These are phyloP conservation scores for Mesembrinibis cayennensis DNA, from an alignment of 2,113 vertebrate species.

Conservation along the genomic window DNA sequence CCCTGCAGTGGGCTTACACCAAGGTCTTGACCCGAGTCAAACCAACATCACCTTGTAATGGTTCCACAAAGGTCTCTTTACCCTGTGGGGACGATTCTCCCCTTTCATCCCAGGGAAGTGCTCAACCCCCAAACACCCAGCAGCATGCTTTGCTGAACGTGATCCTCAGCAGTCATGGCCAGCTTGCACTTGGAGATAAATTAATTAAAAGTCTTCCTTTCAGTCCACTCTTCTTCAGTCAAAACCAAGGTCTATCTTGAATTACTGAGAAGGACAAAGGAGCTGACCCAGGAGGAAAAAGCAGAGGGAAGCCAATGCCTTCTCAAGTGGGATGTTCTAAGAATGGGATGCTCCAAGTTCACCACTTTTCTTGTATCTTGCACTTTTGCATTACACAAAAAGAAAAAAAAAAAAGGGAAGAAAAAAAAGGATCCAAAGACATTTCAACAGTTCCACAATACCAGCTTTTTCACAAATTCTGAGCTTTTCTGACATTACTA, in stretches of 20 bases:
- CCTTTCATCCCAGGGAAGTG: not conserved
- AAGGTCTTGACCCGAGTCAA: not conserved
- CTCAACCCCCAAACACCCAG: not conserved
- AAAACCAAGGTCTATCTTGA: not conserved
- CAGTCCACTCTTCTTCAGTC: not conserved
- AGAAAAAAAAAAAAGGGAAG: fast-evolving
- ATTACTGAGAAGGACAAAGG: not conserved
- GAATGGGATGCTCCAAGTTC: not conserved
- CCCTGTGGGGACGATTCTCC: not conserved
- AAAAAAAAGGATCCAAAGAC: not conserved
- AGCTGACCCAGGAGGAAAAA: not conserved
- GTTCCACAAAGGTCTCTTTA: not conserved
- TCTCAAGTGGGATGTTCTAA: not conserved
- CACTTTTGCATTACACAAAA: not conserved
- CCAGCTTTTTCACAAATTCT: not conserved
- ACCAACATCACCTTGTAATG: not conserved
- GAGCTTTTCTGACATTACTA: not conserved
- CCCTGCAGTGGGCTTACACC: not conserved
- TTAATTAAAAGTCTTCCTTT: not conserved
- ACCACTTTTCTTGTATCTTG: not conserved
- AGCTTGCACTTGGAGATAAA: not conserved
- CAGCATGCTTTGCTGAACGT: not conserved
- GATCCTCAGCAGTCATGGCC: not conserved
- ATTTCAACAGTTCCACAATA: not conserved
- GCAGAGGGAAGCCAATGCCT: not conserved